Base-by-base conservation (phyloP, 2,888 invertebrate species). In the Eupelmus urozonus region DNA sequence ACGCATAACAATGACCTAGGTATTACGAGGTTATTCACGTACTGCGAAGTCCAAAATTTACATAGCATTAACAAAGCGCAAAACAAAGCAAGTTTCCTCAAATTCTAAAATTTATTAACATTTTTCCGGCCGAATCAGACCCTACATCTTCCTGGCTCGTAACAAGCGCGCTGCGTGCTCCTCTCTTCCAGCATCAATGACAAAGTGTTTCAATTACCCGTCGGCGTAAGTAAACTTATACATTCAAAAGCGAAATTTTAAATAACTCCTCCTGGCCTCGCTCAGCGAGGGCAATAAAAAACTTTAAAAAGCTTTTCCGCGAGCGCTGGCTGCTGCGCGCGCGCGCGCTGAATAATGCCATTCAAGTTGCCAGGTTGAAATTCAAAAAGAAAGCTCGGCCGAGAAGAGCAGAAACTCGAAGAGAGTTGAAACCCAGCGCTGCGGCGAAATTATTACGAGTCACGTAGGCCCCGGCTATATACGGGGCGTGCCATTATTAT, bases 381-480 rank as follows among this genome's bases (percentile, higher is more conserved):
- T 79, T 79, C 79, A 76, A 69, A 79, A 79, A 79, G 72, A 76
- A 76, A 79, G 65, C 65, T 53, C 51, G 49, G 2, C 23, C n/a
- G 18, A 34, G 16, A 40, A 40, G 25, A 42, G n/a, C 25, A 51
- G 25, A 40, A 34, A 70, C 63, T 65, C 77, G 76, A 76, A 67
- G n/a, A n/a, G n/a, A n/a, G 79, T 69, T 79, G 78, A 76, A 81
- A 80, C 80, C 78, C 60, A 74, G 76, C 77, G 81, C 60, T 45
- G 62, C 55, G 51, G 77, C 80, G 83, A 83, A 87, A 85, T 86
- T 84, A 85, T 86, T 83, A 82, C 85, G 83, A 85, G 85, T 86
- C 85, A 85, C 86, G 85, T 85, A 82, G 83, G 82, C 81, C 78
- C 2, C 51, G 49, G 25, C n/a, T 45, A 45, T 45, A 45, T 53